Evolutionary conservation across 2,888 invertebrate genomes (phyloP).

Genomic region (Scrobipalpa costella): DNA sequence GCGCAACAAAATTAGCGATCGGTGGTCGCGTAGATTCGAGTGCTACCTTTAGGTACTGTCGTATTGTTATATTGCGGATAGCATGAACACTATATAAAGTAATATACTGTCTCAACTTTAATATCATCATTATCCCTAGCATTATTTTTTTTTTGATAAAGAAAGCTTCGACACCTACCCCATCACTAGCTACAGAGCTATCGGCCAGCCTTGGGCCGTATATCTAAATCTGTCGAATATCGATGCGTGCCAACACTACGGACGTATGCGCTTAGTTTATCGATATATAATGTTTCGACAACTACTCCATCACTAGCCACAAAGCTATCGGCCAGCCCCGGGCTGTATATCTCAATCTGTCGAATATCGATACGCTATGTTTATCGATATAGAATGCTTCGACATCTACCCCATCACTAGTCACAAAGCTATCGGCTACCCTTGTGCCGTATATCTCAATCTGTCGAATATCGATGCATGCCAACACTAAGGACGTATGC

Average conservation of each 20-base stretch:
- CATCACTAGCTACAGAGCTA: constrained; percentile 1
- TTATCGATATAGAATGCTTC: constrained; percentile 4
- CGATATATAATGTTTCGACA: no score
- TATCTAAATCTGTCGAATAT: constrained; percentile 39
- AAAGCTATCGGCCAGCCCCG: constrained; percentile 18
- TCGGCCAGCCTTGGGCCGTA: constrained; percentile 27
- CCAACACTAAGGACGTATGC: constrained; percentile 45
- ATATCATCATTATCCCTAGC: no score
- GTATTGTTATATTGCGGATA: no score
- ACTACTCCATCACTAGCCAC: constrained; percentile 3
- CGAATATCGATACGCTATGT: constrained; percentile 18
- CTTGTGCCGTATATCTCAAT: constrained; percentile 37
- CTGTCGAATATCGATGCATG: constrained; percentile 44
- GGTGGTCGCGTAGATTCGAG: no score
- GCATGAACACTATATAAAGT: no score
- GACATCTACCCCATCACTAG: constrained; percentile 13
- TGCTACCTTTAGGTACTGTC: no score
- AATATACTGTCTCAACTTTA: no score
- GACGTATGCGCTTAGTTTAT: no score
- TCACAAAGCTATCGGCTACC: background rate
- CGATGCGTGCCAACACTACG: no score
- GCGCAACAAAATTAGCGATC: no score
- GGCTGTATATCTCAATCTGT: constrained; percentile 40
- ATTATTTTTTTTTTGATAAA: no score
- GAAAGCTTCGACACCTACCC: no score